Evolutionary conservation across 2,888 invertebrate genomes (phyloP).

Genomic region (Caenorhabditis imperialis): DNA sequence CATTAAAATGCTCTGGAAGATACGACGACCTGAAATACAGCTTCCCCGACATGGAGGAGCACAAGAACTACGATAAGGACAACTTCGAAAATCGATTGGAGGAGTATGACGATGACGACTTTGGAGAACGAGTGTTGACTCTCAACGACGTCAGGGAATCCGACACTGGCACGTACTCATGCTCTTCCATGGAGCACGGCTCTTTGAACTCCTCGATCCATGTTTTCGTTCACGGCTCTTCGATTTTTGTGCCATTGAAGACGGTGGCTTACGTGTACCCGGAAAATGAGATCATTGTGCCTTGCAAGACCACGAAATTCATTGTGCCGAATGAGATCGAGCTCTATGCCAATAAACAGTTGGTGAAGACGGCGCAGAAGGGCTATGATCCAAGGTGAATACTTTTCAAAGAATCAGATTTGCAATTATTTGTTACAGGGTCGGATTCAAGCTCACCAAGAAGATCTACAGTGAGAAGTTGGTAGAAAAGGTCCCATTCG

Average conservation of each 20-base stretch:
- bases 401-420: background rate
- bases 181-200: slow-evolving; percentile 31
- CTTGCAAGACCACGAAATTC: slow-evolving; percentile 52
- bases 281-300: slow-evolving; percentile 40
- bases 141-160: slow-evolving; percentile 39
- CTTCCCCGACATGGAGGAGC: slow-evolving; percentile 22
- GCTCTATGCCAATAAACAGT: slow-evolving; percentile 42
- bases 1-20: slow-evolving; percentile 41
- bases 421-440: slow-evolving; percentile 24
- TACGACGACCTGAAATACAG: slow-evolving; percentile 31
- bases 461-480: slow-evolving; percentile 30
- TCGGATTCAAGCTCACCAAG: slow-evolving; percentile 47
- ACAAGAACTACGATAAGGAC: slow-evolving; percentile 14
- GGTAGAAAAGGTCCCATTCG: slow-evolving; percentile 21
- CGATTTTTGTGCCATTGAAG: slow-evolving; percentile 37
- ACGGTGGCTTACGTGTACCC: slow-evolving; percentile 21
- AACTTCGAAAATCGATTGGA: slow-evolving; percentile 16
- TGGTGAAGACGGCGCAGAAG: slow-evolving; percentile 53
- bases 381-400: slow-evolving; percentile 49
- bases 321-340: slow-evolving; percentile 38
- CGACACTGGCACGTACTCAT: slow-evolving; percentile 57
- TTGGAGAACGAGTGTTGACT: slow-evolving; percentile 21
- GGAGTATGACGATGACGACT: slow-evolving; percentile 12
- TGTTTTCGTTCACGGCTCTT: slow-evolving; percentile 51
- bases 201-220: slow-evolving; percentile 51